Evolutionary conservation across 2,888 invertebrate species (phyloP), one percentile per base, ranked within the genome.

Genomic region (Hetaerina titia): DNA sequence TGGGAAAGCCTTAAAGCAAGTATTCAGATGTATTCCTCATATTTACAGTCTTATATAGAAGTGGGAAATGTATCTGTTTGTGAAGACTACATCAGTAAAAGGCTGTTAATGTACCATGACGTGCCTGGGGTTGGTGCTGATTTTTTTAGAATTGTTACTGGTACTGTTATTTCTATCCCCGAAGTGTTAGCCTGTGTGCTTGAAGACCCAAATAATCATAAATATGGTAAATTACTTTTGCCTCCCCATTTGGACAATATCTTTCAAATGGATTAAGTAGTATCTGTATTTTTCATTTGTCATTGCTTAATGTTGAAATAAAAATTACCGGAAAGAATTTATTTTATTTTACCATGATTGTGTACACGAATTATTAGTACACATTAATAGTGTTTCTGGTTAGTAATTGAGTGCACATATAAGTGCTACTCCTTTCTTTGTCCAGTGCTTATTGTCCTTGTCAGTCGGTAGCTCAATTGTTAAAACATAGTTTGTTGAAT

Each of bases 21-120:
- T 5, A 97, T 99, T 95, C 98, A 99, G 97, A 97, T 98, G 97
- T 98, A 97, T 97, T 98, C 98, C 0, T 97, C 97, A 17, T 97
- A 97, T 95, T 96, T 97, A 22, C 96, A 97, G 69, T 96, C 97
- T 19, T 98, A 98, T 96, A 96, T 98, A 22, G 98, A 98, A 97
- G 97, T 98, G 87, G 99, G 98, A 0, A 97, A 98, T 96, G 96
- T 99, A 81, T 98, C 98, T 45, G 96, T 98, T 89, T 98, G 98
- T 96, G 98, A 98, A 17, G 97, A 98, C 96, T 99, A 98, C 96
- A 97, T 99, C 60, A 98, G 98, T 96, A 98, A 98, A 96, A 97
- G 99, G 95, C 97, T 99, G 89, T 97, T 98, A 96, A 98, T 98
- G 95, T 98, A 97, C 88, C 98, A 98, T 96, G 97, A 97, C 58